Conservation (phyloP, 2,797 vertebrate species). For the Gila robusta region DNA sequence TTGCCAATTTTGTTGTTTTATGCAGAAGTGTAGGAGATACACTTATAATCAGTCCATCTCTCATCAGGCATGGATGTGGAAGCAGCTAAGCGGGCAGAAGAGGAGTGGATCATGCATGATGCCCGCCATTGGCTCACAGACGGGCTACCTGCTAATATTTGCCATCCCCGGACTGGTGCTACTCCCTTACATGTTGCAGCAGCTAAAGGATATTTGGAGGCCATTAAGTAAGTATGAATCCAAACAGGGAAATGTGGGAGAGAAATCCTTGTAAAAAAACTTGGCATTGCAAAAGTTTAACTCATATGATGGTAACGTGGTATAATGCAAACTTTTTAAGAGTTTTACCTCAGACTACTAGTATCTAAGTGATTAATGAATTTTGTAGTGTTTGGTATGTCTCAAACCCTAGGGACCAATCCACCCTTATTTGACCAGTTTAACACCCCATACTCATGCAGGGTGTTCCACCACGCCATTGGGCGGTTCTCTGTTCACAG, state of each 20-base stretch:
- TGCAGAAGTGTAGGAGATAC: neutral
- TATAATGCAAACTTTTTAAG: neutral
- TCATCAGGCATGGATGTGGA: constrained; percentile 85
- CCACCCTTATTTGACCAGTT: neutral
- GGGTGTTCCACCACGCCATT: constrained; percentile 34
- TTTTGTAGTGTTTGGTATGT: neutral
- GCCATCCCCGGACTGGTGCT: constrained; percentile 85
- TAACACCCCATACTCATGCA: constrained; percentile 12
- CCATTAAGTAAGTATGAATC: constrained; percentile 82
- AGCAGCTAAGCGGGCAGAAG: constrained; percentile 85
- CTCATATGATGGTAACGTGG: neutral
- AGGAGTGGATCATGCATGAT: constrained; percentile 86
- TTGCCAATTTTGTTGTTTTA: neutral
- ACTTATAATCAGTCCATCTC: constrained; percentile 7
- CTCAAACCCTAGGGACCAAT: neutral
- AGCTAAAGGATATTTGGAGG: constrained; percentile 91
- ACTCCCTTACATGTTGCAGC: constrained; percentile 90
- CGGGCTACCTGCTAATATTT: constrained; percentile 77
- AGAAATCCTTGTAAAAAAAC: neutral
- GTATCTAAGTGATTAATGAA: neutral
- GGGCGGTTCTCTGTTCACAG: constrained; percentile 55
- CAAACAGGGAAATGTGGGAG: neutral
- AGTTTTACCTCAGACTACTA: neutral
- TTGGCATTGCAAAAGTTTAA: neutral
- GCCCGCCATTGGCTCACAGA: constrained; percentile 86